Evolutionary conservation across 2,888 invertebrate genomes (phyloP).

Genomic region (Lasioglossum lativentre): DNA sequence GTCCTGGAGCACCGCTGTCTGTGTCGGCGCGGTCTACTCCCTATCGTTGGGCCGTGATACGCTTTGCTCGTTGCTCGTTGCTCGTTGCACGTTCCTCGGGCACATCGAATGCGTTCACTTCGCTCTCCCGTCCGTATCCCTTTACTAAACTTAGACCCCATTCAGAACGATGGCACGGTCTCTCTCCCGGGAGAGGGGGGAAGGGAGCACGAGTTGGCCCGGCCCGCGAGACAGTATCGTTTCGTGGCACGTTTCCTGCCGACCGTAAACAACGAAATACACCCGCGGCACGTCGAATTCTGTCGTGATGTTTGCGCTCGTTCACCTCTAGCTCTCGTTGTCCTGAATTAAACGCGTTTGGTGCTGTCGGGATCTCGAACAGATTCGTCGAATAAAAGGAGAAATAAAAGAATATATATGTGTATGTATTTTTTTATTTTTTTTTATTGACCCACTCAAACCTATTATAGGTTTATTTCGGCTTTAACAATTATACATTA

Average conservation of each 20-base stretch:
- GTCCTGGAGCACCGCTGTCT: conserved; percentile 6
- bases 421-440: no score
- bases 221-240: conserved; percentile 42
- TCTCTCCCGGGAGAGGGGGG: neutral
- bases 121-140: conserved; percentile 46
- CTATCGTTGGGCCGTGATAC: conserved; percentile 32
- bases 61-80: neutral
- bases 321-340: neutral
- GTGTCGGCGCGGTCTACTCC: neutral
- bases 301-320: neutral
- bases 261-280: conserved; percentile 43
- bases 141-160: conserved; percentile 77
- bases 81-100: conserved; percentile 22
- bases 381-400: no score
- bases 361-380: neutral
- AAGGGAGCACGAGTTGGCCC: conserved; percentile 55
- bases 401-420: no score
- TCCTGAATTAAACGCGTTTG: neutral
- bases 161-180: conserved; percentile 70
- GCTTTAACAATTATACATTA: no score
- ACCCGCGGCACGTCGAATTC: neutral
- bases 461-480: no score
- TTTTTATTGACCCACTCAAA: no score
- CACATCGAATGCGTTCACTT: conserved; percentile 34
- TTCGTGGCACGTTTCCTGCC: conserved; percentile 58